Conservation (phyloP, 2,797 vertebrate species). For the Coilia nasus region DNA sequence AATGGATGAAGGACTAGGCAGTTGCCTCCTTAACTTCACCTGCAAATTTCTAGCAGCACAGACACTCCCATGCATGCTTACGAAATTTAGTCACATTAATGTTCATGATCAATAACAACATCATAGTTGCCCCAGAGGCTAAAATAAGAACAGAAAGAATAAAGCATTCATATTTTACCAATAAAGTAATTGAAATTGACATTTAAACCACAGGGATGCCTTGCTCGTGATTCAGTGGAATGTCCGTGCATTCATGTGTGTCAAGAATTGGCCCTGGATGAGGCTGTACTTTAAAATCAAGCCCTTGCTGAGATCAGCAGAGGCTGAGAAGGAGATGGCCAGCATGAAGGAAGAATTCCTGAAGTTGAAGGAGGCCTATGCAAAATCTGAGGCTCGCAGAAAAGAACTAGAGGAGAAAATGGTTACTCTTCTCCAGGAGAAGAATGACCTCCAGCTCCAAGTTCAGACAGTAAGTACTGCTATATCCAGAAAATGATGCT, state of each 20-base stretch:
- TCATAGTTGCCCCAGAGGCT: neutral
- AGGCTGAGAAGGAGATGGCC: conserved; percentile 77
- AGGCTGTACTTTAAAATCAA: conserved; percentile 83
- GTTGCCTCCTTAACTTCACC: neutral
- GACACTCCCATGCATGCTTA: neutral
- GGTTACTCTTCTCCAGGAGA: conserved; percentile 67
- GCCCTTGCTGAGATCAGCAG: conserved; percentile 76
- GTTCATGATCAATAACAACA: neutral
- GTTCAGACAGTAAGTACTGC: conserved; percentile 57
- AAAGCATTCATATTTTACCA: neutral
- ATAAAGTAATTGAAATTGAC: too few relatives aligned
- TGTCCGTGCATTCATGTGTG: conserved; percentile 80
- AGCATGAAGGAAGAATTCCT: conserved; percentile 69
- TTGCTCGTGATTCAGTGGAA: conserved; percentile 79
- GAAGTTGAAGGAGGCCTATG: conserved; percentile 65
- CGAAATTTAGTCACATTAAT: neutral
- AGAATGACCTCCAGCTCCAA: conserved; percentile 67
- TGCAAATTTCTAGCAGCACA: neutral
- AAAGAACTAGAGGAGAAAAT: conserved; percentile 70
- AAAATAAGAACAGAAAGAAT: neutral
- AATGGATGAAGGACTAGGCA: neutral
- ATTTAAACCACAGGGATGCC: conserved; percentile 64
- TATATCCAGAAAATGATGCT: neutral
- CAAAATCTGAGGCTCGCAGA: conserved; percentile 63
- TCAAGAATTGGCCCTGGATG: conserved; percentile 87